A percentile compares a stretch with the other conserved stretches of the same genome.
These are phyloP conservation scores for Leucopsar rothschildi DNA, from an alignment of 2,113 vertebrate genomes.

Conservation along the genomic window DNA sequence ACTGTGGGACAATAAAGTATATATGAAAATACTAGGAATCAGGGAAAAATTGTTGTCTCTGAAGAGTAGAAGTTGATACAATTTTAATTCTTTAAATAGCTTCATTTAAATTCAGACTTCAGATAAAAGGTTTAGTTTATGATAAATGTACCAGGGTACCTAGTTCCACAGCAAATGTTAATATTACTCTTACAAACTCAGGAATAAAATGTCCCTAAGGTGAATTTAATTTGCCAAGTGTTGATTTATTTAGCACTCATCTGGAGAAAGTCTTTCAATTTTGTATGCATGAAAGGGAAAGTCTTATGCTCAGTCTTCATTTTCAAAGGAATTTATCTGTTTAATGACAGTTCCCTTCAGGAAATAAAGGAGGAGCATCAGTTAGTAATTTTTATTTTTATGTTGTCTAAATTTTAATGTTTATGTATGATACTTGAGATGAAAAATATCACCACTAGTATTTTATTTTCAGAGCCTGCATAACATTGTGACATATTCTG, in stretches of 20 bases:
- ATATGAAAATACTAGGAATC: not conserved
- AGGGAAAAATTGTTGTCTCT: not conserved
- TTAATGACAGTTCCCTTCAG: not conserved
- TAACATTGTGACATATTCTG: not conserved
- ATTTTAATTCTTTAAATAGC: constrained; percentile 10
- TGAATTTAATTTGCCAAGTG: constrained; percentile 34
- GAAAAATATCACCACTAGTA: not conserved
- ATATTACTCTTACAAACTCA: not conserved
- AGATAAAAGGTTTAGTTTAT: constrained; percentile 16
- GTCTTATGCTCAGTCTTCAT: not conserved
- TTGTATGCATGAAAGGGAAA: not conserved
- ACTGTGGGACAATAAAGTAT: not conserved
- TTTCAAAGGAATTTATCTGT: not conserved
- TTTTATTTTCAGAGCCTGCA: not conserved
- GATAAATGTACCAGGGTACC: not conserved
- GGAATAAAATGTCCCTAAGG: constrained; percentile 23
- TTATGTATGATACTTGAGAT: not conserved
- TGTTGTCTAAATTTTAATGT: not conserved
- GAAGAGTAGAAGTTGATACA: not conserved
- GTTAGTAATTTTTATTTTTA: not conserved
- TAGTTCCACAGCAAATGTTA: constrained; percentile 20
- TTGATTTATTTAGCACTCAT: constrained; percentile 19
- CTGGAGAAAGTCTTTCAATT: constrained; percentile 21
- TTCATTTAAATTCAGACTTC: constrained; percentile 23
- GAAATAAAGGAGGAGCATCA: not conserved